phyloP scores from a whole-genome alignment of 2,888 invertebrate genomes.

The Cosmorhoe ocellata region DNA sequence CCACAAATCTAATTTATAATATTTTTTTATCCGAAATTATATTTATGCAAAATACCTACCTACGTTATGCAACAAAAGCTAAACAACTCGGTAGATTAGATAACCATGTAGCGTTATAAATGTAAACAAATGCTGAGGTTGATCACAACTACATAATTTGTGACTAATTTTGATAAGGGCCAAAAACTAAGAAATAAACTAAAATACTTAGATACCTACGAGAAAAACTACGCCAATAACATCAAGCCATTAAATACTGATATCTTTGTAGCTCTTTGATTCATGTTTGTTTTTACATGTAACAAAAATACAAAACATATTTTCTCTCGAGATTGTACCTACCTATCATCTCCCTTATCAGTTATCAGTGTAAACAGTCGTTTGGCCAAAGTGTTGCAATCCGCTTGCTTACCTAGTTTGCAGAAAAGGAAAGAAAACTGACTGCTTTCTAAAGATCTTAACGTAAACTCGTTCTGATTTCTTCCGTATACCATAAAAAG shows the following conservation, averaged over 20 bases:
- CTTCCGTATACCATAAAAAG: conserved; percentile 36
- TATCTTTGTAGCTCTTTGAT: too few relatives aligned
- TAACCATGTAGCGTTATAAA: conserved; percentile 9
- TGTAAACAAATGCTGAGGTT: conserved; percentile 8
- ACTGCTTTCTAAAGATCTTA: conserved; percentile 48
- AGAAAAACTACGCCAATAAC: too few relatives aligned
- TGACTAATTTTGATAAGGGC: neutral
- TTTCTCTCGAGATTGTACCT: conserved; percentile 22
- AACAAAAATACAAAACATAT: neutral
- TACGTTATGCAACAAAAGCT: conserved; percentile 1
- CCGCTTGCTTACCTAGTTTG: conserved; percentile 21
- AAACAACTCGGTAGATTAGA: conserved; percentile 12
- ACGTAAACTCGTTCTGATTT: conserved; percentile 46
- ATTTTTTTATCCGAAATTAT: neutral
- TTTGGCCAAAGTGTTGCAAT: conserved; percentile 24
- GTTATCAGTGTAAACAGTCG: conserved; percentile 20
- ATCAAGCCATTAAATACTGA: too few relatives aligned
- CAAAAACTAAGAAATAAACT: neutral
- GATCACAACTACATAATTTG: neutral
- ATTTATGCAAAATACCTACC: neutral
- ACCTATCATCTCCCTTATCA: conserved; percentile 34
- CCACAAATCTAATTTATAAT: neutral
- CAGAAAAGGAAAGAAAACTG: conserved; percentile 40
- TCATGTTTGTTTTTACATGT: too few relatives aligned
- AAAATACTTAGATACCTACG: too few relatives aligned